Base-by-base conservation (phyloP, 30 jellyfish, hydroid and myxozoan genomes). In the Aurelia aurita complex sp. Pacific region DNA sequence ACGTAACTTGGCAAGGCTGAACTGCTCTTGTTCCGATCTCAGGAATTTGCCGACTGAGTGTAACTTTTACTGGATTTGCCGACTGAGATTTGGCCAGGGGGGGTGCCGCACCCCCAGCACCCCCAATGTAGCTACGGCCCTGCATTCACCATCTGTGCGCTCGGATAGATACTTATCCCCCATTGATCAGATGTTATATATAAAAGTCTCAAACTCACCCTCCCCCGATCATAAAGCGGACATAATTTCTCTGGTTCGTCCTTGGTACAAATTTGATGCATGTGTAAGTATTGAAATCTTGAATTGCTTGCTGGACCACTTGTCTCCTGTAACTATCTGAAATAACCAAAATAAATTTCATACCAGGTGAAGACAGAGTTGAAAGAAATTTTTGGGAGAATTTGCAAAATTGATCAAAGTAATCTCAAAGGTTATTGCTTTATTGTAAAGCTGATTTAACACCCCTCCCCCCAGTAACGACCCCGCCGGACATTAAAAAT, bases 221-320 rank as follows among this genome's bases (percentile, higher is more conserved):
- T 53, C 76, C 85, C 2, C 91, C 91, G 29, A 71, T 43, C 76
- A 69, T 69, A 46, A 82, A 82, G 40, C 91, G 76, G 72, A 82
- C 91, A 50, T 82, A 82, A 55, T 60, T 60, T 38, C 60, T 38
- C 34, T 82, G 78, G 62, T 59, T 82, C 18, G 85, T 43, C 53
- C 91, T 29, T 57, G 91, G 91, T 15, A 82, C 91, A 82, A 82
- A 82, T 55, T 51, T 82, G 78, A 82, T 72, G 78, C 91, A 82
- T 14, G 91, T 82, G 72, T 82, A 61, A 17, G 12, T 82, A 29
- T 82, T 82, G 69, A 63, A 82, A 15, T 82, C 91, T 9, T 82
- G 29, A 13, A 82, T 82, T 55, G 91, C 91, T 43, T 57, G 70
- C 33, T 50, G 59, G 10, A 82, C 91, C 2, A 69, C 91, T 11